Percentiles rank a stretch among this genome's conserved stretches.
Evolutionary conservation across 2,797 vertebrate species (phyloP).

Genomic region (Myripristis jacobus): DNA sequence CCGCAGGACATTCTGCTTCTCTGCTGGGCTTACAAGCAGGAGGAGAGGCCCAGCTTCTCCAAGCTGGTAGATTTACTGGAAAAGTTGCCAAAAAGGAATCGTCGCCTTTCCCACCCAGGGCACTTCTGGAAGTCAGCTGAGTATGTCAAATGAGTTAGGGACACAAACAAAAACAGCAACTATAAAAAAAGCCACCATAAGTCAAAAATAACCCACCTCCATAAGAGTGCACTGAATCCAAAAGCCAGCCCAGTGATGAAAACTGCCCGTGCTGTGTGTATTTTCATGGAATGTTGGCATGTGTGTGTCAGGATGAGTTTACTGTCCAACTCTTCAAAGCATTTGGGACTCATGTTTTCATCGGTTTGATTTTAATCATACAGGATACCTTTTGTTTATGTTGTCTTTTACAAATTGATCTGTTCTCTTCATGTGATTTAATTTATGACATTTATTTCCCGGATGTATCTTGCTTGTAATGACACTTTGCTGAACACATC

Average conservation of each 20-base stretch:
- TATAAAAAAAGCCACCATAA: conserved; percentile 60
- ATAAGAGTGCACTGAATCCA: conserved; percentile 77
- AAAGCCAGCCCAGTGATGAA: conserved; percentile 77
- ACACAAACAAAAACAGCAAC: conserved; percentile 70
- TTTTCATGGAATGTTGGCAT: conserved; percentile 74
- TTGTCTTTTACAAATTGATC: conserved; percentile 68
- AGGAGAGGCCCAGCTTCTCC: conserved; percentile 96
- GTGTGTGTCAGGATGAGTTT: conserved; percentile 70
- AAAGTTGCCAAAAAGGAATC: conserved; percentile 99
- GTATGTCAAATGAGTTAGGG: conserved; percentile 90
- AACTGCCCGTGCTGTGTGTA: conserved; percentile 74
- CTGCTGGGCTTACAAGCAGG: conserved; percentile 96
- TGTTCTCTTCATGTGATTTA: conserved; percentile 68
- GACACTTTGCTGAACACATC: conserved; percentile 45
- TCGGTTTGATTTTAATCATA: conserved; percentile 75
- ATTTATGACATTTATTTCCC: conserved; percentile 73
- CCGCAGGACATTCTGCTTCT: conserved; percentile 95
- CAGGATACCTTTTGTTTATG: conserved; percentile 63
- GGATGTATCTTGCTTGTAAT: conserved; percentile 74
- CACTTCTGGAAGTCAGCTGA: conserved; percentile 99
- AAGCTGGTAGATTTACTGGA: conserved; percentile 99
- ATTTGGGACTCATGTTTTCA: conserved; percentile 75
- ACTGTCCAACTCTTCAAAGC: conserved; percentile 70
- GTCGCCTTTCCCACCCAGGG: conserved; percentile 97
- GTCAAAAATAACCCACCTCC: conserved; percentile 65